These are phyloP conservation scores for Drymodes brunneopygia DNA, from an alignment of 2,113 vertebrate genomes.

Conservation along the genomic window DNA sequence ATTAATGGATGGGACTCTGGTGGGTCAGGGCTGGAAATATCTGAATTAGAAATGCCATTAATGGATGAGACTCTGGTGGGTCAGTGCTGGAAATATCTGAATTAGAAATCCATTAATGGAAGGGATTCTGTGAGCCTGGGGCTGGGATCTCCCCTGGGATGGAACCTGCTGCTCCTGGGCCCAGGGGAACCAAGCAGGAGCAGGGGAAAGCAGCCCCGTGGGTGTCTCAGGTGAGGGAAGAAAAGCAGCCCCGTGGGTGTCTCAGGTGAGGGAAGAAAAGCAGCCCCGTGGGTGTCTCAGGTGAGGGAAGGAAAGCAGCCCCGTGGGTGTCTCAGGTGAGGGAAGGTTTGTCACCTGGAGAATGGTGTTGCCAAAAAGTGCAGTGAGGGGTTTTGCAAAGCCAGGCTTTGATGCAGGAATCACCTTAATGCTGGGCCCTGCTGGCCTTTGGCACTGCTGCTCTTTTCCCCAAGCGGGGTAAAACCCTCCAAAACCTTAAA, in stretches of 20 bases:
- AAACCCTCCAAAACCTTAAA: neutral
- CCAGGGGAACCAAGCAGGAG: neutral
- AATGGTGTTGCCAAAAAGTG: neutral
- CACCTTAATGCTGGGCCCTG: neutral
- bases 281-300: no score
- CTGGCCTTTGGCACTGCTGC: neutral
- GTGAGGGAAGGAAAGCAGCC: neutral
- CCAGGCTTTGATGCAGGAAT: neutral
- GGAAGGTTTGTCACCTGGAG: neutral
- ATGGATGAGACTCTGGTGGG: neutral
- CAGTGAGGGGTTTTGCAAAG: neutral
- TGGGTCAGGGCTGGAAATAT: neutral
- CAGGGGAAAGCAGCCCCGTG: neutral
- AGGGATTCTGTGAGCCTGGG: neutral
- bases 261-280: neutral
- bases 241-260: no score
- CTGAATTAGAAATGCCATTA: neutral
- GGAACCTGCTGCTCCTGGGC: neutral
- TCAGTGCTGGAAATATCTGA: neutral
- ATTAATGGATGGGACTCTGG: accelerated
- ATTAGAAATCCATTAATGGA: neutral
- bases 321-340: neutral
- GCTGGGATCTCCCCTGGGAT: neutral
- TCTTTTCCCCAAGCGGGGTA: neutral
- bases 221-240: neutral